Conservation (phyloP, 1,140 invertebrate species). For the Microplitis mediator region DNA sequence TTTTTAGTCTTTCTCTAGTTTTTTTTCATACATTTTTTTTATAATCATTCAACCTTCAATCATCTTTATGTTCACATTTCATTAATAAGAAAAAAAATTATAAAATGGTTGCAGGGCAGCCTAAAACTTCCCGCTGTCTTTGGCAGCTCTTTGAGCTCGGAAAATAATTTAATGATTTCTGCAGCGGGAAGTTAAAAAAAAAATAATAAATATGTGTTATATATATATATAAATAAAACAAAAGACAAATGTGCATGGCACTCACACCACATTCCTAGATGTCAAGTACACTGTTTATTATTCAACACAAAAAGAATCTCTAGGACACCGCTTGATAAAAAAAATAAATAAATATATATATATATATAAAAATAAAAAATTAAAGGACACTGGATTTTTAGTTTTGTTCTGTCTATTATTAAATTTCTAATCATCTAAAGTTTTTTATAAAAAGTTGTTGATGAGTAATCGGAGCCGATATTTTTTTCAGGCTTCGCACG, state of each 20-base stretch:
- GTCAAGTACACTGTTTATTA: not conserved
- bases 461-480: conserved; percentile 6
- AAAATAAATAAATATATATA: not conserved
- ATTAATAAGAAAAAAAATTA: not conserved
- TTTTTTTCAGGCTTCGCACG: conserved; percentile 45
- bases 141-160: no score
- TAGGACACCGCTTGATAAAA: not conserved
- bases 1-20: not conserved
- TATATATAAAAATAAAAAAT: not conserved
- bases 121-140: no score
- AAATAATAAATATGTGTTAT: not conserved
- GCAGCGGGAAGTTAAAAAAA: not conserved
- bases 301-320: not conserved
- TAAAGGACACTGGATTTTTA: conserved; percentile 8
- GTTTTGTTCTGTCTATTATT: conserved; percentile 8
- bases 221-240: not conserved
- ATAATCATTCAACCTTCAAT: not conserved
- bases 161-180: no score
- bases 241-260: conserved; percentile 6
- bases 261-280: not conserved
- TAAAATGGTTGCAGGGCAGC: no score
- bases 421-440: not conserved
- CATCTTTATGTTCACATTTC: not conserved
- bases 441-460: not conserved
- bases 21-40: conserved; percentile 5